Evolutionary conservation across 2,113 vertebrate species (phyloP), one percentile per base, ranked within the genome.

Genomic region (Pogonocichla stellata): DNA sequence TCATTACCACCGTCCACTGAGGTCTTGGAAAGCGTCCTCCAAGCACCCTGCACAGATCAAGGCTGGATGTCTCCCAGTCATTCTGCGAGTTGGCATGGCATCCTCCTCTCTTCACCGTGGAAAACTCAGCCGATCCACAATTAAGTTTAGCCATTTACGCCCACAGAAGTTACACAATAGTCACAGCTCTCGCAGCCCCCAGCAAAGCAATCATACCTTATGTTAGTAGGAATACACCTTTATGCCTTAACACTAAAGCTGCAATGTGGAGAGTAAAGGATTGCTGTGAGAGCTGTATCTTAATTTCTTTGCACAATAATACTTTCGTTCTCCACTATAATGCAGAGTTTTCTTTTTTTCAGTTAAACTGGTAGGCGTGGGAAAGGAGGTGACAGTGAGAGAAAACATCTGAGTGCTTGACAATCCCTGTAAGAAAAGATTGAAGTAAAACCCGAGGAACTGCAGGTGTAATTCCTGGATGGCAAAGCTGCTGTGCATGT

Each of bases 131-230:
- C 4, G 1, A 28, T 29, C 12, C 8, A 15, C 51, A 43, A 22
- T 36, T n/a, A 48, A 50, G 18, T 53, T 62, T 29, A 62, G 66
- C 43, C 47, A 19, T 54, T 73, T 61, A 28, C 86, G 6, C 61
- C 31, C 29, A 48, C 38, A 18, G 20, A 67, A 64, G 34, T 72
- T 71, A 29, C 15, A 47, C 38, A 17, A 48, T 5, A 67, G 34
- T 29, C 29, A 14, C 34, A 60, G 79, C 20, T 79, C 47, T 45
- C 5, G 17, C 31, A 60, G 54, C 54, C 38, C 31, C 28, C 15
- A 38, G 38, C 16, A 17, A 12, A 80, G 29, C 0, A 0, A 56
- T 31, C 10, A 0, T 13, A 14, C 38, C 57, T 60, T 22, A 62
- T 73, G 14, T 24, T 28, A 25, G 34, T 1, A 50, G 66, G 40